Base-by-base conservation (phyloP, 2,113 vertebrate genomes). In the Sylvietta virens region DNA sequence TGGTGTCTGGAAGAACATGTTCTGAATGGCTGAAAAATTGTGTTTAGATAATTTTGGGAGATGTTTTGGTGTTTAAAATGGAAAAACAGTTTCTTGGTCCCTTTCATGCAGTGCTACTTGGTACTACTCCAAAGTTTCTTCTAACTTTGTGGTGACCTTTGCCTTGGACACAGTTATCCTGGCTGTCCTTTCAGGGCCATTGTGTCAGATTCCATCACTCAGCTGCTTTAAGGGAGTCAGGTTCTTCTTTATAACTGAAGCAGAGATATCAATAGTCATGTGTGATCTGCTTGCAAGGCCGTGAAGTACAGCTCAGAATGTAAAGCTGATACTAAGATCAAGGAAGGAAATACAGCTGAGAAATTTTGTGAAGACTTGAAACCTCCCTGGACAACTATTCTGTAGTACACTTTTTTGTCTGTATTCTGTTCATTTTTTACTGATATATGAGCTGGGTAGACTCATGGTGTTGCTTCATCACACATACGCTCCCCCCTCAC, bases 401-500 rank as follows among this genome's bases (percentile, higher is more conserved):
- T 70, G 21, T 60, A 37, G 40, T n/a, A 51, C 7, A 24, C 7
- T 8, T 72, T 78, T 81, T 69, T 62, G 19, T 26, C 26, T 70
- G 13, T 70, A 13, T 78, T 80, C 26, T 42, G 7, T 23, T 47
- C 0, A 28, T 9, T 56, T 66, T 70, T 57, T 67, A 48, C 8
- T 47, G 48, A n/a, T 39, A 10, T 8, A 6, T 65, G 45, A 78
- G 53, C 30, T 56, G 22, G 23, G 27, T 17, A 77, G 48, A n/a
- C 10, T 88, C 13, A 8, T 6, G 28, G 11, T 45, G 11, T 54
- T 93, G 30, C 15, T 69, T 21, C 54, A 1, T 78, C 20, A 47
- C 12, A 26, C 10, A 12, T 13, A 18, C 11, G 7, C 4, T 13
- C 7, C 14, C 14, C 6, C 1, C 4, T 24, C 4, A 20, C 26